phyloP scores from a whole-genome alignment of 2,888 invertebrate genomes.

The Drosophila nr. perissopoda region DNA sequence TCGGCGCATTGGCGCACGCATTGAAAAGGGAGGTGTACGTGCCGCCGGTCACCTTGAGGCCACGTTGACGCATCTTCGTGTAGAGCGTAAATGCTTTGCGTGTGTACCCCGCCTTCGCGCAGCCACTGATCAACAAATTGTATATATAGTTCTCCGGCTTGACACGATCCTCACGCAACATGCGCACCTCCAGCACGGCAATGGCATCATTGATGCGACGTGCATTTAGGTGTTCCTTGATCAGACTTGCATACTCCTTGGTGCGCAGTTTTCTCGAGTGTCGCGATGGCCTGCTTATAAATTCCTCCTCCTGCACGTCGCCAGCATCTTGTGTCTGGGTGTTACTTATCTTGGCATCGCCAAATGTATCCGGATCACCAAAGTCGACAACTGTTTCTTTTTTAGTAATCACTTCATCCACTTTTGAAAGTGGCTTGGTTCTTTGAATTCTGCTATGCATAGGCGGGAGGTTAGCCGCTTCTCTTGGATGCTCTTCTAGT shows the following conservation, averaged over 20 bases:
- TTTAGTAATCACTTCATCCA: background rate
- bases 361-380: conserved; percentile 78
- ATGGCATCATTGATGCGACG: conserved; percentile 91
- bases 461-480: background rate
- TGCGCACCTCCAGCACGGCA: conserved; percentile 90
- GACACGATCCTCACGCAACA: conserved; percentile 91
- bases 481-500: conserved; percentile 4
- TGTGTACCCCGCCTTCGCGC: conserved; percentile 93
- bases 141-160: conserved; percentile 93
- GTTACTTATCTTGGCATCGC: conserved; percentile 47
- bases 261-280: conserved; percentile 86
- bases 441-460: conserved; percentile 7
- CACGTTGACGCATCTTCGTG: conserved; percentile 92
- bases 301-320: conserved; percentile 88
- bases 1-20: conserved; percentile 93
- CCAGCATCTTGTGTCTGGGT: conserved; percentile 84
- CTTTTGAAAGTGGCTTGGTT: background rate
- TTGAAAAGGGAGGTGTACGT: conserved; percentile 95
- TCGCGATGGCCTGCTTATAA: conserved; percentile 86
- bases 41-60: conserved; percentile 88
- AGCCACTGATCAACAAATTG: conserved; percentile 92
- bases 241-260: conserved; percentile 89
- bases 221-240: conserved; percentile 88
- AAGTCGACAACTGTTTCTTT: conserved; percentile 23
- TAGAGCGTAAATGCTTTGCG: conserved; percentile 94